These are phyloP conservation scores for Kryptolebias ocellatus DNA, from an alignment of 2,797 vertebrate species.

Conservation along the genomic window DNA sequence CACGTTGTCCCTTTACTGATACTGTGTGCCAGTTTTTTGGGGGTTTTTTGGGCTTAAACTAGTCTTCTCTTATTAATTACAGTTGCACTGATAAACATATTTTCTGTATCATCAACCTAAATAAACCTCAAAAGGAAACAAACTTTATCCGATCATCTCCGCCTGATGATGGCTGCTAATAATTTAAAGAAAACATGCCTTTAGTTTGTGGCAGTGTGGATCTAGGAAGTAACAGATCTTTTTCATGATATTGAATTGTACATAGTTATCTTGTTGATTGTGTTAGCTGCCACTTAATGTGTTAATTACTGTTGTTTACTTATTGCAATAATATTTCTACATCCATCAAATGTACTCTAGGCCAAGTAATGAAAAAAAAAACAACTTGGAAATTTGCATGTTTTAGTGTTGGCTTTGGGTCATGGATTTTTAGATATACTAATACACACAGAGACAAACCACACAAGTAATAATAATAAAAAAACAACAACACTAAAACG, in stretches of 20 bases:
- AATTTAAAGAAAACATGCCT: not conserved
- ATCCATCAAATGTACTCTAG: conserved; percentile 29
- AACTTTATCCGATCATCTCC: too few relatives aligned
- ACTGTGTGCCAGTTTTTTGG: too few relatives aligned
- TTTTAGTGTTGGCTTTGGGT: conserved; percentile 56
- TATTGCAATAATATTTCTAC: conserved; percentile 23
- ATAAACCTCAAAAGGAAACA: too few relatives aligned
- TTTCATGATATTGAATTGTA: not conserved
- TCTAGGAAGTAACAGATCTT: not conserved
- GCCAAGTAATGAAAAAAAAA: conserved; percentile 3
- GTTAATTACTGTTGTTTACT: conserved; percentile 15
- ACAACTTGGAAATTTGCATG: conserved; percentile 52
- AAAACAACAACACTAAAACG: conserved; percentile 27
- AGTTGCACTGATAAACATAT: too few relatives aligned
- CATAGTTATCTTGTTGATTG: not conserved
- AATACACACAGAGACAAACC: conserved; percentile 11
- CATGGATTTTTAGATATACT: conserved; percentile 39
- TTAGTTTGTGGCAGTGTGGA: not conserved
- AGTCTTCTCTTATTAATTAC: too few relatives aligned
- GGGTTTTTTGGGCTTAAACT: too few relatives aligned
- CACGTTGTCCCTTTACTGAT: too few relatives aligned
- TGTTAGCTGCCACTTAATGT: conserved; percentile 16
- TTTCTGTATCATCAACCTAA: too few relatives aligned
- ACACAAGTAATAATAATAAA: conserved; percentile 40
- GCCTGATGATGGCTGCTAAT: not conserved